Evolutionary conservation across 2,888 invertebrate species (phyloP).

Genomic region (Stramonita haemastoma): DNA sequence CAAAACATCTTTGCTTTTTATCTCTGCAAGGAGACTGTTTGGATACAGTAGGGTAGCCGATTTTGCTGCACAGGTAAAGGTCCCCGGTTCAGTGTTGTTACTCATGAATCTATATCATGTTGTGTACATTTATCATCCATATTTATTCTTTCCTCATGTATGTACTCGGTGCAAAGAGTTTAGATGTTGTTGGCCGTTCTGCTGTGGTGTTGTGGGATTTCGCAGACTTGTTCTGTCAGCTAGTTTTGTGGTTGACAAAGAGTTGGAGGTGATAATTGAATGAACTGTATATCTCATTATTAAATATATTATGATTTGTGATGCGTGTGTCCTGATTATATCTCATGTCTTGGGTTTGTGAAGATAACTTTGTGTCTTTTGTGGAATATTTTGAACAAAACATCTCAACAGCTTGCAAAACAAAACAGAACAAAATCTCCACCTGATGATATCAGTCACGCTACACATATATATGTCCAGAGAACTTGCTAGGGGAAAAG

Average conservation of each 20-base stretch:
- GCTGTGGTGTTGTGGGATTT: constrained; percentile 24
- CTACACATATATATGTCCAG: too few relatives aligned
- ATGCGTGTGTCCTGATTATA: background rate
- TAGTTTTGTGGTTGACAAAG: background rate
- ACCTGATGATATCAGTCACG: too few relatives aligned
- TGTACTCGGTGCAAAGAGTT: constrained; percentile 18
- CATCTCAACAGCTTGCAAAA: too few relatives aligned
- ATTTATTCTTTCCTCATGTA: constrained; percentile 22
- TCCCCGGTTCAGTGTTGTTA: constrained; percentile 23
- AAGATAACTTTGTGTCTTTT: too few relatives aligned
- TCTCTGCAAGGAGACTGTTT: background rate
- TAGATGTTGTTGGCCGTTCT: constrained; percentile 20
- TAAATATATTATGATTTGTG: background rate
- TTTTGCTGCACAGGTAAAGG: background rate
- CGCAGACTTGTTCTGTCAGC: background rate
- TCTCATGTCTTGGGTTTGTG: too few relatives aligned
- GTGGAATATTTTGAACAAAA: too few relatives aligned
- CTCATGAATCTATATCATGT: constrained; percentile 12
- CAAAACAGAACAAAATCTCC: too few relatives aligned
- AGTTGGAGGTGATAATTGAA: background rate
- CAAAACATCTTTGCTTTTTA: background rate
- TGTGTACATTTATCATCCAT: constrained; percentile 23
- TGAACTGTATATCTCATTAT: background rate
- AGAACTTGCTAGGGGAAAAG: too few relatives aligned
- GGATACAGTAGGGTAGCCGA: background rate